Conservation (phyloP, 1,140 invertebrate genomes). For the Lordiphosa clarofinis region DNA sequence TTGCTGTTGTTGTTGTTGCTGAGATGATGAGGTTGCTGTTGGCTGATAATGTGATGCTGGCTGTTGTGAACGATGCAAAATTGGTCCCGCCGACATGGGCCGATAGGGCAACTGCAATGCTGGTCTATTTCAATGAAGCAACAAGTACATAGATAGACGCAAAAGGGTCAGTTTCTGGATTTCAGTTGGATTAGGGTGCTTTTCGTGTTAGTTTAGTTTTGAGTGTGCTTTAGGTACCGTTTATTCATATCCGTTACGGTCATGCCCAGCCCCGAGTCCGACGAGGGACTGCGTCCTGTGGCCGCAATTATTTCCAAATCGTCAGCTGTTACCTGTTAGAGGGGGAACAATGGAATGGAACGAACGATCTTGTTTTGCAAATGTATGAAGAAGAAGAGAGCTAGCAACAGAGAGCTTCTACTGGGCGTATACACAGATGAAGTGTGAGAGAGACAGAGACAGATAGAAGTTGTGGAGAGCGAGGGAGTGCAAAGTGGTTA, state of each 20-base stretch:
- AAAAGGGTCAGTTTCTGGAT: slow-evolving; percentile 32
- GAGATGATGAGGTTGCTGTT: slow-evolving; percentile 49
- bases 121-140: slow-evolving; percentile 53
- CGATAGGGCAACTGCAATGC: slow-evolving; percentile 75
- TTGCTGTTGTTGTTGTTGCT: slow-evolving; percentile 50
- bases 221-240: slow-evolving; percentile 61
- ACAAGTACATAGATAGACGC: slow-evolving; percentile 30
- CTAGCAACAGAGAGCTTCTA: slow-evolving; percentile 4
- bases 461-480: slow-evolving; percentile 16
- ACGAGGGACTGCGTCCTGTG: slow-evolving; percentile 77
- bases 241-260: slow-evolving; percentile 77
- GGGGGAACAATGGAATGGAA: slow-evolving; percentile 43
- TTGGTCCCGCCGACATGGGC: slow-evolving; percentile 78
- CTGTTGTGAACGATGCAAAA: slow-evolving; percentile 76
- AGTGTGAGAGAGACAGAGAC: slow-evolving; percentile 24
- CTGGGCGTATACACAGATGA: slow-evolving; percentile 26
- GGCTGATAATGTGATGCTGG: slow-evolving; percentile 68
- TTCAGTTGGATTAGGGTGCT: slow-evolving; percentile 1
- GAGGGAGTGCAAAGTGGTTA: slow-evolving; percentile 22
- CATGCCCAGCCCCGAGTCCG: slow-evolving; percentile 76
- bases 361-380: slow-evolving; percentile 56
- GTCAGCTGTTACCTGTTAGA: slow-evolving; percentile 76
- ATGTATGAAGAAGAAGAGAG: slow-evolving; percentile 43
- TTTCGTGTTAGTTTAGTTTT: slow-evolving; percentile 7
- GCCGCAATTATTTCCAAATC: slow-evolving; percentile 79